Conservation (phyloP, 64 coral and sea anemone genomes). For the Dendrophyllia cribrosa region DNA sequence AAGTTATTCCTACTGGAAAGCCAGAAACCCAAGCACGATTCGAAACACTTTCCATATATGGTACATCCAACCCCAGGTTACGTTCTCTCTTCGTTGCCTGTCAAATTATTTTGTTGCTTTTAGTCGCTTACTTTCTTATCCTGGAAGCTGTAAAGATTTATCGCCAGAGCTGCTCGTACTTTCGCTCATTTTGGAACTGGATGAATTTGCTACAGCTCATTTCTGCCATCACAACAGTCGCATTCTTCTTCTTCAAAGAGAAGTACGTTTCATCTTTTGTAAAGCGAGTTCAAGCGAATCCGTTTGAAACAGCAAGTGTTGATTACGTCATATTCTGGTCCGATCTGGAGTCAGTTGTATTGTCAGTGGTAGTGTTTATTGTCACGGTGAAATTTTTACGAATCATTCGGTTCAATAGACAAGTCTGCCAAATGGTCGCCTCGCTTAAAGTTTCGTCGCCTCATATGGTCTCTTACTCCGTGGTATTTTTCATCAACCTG, state of each 20-base stretch:
- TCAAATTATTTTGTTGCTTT: constrained; percentile 73
- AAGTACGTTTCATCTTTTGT: constrained; percentile 82
- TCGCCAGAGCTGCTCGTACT: constrained; percentile 65
- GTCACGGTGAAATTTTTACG: constrained; percentile 86
- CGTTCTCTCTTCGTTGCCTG: constrained; percentile 51
- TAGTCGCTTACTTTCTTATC: constrained; percentile 75
- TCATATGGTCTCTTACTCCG: constrained; percentile 64
- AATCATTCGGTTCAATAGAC: constrained; percentile 80
- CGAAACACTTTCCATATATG: constrained; percentile 83
- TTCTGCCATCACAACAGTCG: constrained; percentile 53
- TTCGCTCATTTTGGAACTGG: constrained; percentile 89
- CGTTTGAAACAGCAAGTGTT: constrained; percentile 82
- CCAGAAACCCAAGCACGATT: constrained; percentile 39
- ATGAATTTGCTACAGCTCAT: constrained; percentile 78
- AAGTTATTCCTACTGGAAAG: constrained; percentile 64
- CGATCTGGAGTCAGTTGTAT: constrained; percentile 72
- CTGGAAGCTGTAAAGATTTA: constrained; percentile 73
- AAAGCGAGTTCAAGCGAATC: constrained; percentile 73
- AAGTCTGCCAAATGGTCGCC: constrained; percentile 92
- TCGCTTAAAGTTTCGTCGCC: constrained; percentile 58
- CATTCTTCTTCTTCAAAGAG: constrained; percentile 89
- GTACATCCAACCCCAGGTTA: constrained; percentile 45
- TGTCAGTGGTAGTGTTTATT: constrained; percentile 82
- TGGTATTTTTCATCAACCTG: constrained; percentile 77
- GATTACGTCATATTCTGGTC: constrained; percentile 83